Conservation (phyloP, 2,113 vertebrate genomes). For the Riparia riparia region DNA sequence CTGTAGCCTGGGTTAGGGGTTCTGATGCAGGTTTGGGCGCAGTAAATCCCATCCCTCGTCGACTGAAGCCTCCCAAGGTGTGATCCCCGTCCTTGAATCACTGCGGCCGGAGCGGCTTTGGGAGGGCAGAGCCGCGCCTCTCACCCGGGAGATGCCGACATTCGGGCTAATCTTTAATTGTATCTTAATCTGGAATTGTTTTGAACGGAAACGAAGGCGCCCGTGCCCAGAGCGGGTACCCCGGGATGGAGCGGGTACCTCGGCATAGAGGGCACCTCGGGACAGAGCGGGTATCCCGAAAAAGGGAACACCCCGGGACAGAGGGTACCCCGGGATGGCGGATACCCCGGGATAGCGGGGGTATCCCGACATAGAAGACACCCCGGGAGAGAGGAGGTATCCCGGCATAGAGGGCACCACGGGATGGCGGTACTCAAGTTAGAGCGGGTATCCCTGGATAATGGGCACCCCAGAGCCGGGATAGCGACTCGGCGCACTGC, state of each 20-base stretch:
- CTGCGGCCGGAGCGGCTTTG: neutral
- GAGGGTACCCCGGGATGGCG: neutral
- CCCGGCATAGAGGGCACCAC: neutral
- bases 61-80: accelerated
- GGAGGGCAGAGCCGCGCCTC: neutral
- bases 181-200: neutral
- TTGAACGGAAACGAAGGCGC: neutral
- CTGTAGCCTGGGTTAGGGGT: neutral
- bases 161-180: neutral
- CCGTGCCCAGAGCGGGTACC: neutral
- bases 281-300: neutral
- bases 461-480: neutral
- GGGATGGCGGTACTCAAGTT: too few species aligned
- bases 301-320: neutral
- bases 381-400: neutral
- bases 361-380: neutral
- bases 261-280: neutral
- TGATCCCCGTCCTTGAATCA: accelerated
- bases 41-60: too few species aligned
- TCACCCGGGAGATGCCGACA: neutral
- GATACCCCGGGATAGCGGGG: neutral
- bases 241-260: neutral
- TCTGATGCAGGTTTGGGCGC: neutral
- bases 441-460: neutral
- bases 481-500: neutral